Evolutionary conservation across 2,888 invertebrate genomes (phyloP).

Genomic region (Unio pictorum): DNA sequence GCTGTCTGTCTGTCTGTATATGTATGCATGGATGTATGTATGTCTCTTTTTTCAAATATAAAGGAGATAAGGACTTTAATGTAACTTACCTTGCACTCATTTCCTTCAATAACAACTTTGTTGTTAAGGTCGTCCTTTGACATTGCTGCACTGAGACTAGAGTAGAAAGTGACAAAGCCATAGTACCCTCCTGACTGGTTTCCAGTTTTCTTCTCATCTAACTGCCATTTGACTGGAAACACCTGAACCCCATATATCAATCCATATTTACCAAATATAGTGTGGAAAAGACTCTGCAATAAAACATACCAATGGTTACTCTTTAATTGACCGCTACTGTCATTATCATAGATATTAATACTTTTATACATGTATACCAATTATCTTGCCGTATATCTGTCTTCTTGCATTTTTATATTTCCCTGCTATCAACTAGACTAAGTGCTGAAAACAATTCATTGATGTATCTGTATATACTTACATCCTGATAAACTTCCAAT

Average conservation of each 20-base stretch:
- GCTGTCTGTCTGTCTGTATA: no score
- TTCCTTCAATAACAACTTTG: constrained; percentile 34
- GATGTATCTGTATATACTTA: no score
- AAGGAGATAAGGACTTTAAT: neutral
- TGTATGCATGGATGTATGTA: no score
- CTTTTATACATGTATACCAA: no score
- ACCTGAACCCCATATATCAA: constrained; percentile 50
- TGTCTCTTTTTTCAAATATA: no score
- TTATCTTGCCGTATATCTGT: no score
- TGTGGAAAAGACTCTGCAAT: constrained; percentile 38
- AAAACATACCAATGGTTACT: constrained; percentile 1
- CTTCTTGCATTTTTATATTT: no score
- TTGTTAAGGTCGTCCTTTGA: constrained; percentile 41
- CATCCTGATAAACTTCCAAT: no score
- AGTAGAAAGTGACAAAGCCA: constrained; percentile 59
- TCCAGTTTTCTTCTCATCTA: neutral
- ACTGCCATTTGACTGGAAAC: constrained; percentile 27
- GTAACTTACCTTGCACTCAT: constrained; percentile 46
- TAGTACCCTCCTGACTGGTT: constrained; percentile 29
- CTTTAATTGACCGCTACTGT: no score
- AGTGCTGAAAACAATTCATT: no score
- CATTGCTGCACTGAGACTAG: constrained; percentile 31
- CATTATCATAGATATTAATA: no score
- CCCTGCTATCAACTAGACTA: no score
- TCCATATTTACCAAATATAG: constrained; percentile 48